Evolutionary conservation across 2,113 vertebrate species (phyloP).

Genomic region (Erinaceus europaeus): DNA sequence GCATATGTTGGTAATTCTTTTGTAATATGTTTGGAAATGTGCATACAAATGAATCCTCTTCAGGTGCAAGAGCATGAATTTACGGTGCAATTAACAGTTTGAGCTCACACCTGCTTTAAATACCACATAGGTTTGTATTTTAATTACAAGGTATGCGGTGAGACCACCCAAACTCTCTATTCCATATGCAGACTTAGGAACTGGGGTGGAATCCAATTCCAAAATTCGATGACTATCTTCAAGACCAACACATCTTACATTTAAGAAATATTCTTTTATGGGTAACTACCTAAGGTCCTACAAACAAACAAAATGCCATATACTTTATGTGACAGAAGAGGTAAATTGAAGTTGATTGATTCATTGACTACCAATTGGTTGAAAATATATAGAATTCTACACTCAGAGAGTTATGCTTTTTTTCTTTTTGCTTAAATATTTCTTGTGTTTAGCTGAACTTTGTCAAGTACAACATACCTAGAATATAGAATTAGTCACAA

Average conservation of each 20-base stretch:
- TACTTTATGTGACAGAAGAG: not conserved
- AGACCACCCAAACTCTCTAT: slow-evolving; percentile 56
- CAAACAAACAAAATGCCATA: not conserved
- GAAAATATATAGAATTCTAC: not conserved
- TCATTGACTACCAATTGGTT: not conserved
- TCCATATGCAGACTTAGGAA: slow-evolving; percentile 47
- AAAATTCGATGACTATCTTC: slow-evolving; percentile 28
- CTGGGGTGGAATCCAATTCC: slow-evolving; percentile 22
- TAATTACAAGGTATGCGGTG: slow-evolving; percentile 65
- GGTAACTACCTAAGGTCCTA: not conserved
- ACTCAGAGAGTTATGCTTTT: not conserved
- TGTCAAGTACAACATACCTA: not conserved
- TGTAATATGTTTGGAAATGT: slow-evolving; percentile 71
- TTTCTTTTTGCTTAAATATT: not conserved
- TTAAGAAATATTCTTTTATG: not conserved
- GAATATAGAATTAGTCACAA: not conserved
- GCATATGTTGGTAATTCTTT: slow-evolving; percentile 74
- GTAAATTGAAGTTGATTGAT: not conserved
- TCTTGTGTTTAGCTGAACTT: not conserved
- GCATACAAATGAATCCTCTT: slow-evolving; percentile 68
- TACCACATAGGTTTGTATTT: slow-evolving; percentile 61
- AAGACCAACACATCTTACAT: not conserved
- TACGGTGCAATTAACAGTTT: slow-evolving; percentile 74
- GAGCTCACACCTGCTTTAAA: slow-evolving; percentile 75
- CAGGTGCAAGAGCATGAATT: slow-evolving; percentile 69